Evolutionary conservation across 2,888 invertebrate species (phyloP), one percentile per base, ranked within the genome.

Genomic region (Scaptomyza cyrtandrae): DNA sequence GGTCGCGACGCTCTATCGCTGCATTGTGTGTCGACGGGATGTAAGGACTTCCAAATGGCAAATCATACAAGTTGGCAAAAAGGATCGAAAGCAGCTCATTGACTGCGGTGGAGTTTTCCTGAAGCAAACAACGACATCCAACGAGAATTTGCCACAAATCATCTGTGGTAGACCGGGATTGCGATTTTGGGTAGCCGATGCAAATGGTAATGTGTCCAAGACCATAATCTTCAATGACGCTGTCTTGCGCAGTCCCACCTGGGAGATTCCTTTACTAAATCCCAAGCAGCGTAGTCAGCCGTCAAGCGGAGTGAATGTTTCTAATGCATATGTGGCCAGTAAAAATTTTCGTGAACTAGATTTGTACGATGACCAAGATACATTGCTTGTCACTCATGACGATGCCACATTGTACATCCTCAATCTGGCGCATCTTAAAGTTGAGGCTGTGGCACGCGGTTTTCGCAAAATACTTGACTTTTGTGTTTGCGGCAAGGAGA

Each of bases 1-100:
- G 11, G 95, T 98, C 66, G 97, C 97, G 6, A 97, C 97, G n/a
- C 92, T 95, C 56, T 96, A 96, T 91, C 94, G 97, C 67, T 95
- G 95, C 79, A 95, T 98, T 69, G 93, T 98, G 56, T 97, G 97
- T 88, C 94, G 95, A 81, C 93, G 94, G 33, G 93, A 94, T 59
- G 59, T 68, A 0, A 71, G 77, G 24, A 93, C 93, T 59, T 93
- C 93, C 49, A 93, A 93, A 81, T 96, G 96, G 94, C 94, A 93
- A 78, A 94, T 96, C 46, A 94, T 93, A 49, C 97, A 97, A 93
- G 94, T 98, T 68, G 98, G 98, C 43, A 96, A 95, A 90, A 96
- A 96, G 90, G 98, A 98, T 90, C 93, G 98, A 75, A 97, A 97
- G 93, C 94, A 95, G 63, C 91, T 95, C 59, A 95, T 95, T 33